Conservation (phyloP, 2,113 vertebrate genomes). For the Pangasianodon gigas region DNA sequence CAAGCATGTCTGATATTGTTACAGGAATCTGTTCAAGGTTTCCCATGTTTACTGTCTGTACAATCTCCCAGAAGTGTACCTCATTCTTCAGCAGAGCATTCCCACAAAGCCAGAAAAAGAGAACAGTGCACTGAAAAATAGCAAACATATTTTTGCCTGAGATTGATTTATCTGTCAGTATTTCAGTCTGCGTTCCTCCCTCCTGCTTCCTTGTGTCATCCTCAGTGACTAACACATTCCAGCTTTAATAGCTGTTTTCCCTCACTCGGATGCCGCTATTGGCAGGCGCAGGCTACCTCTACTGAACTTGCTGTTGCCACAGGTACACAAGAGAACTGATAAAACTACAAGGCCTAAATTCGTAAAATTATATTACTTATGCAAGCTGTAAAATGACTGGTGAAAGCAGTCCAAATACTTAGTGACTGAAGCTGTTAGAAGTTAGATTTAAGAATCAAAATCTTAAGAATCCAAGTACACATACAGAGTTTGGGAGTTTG, state of each 20-base stretch:
- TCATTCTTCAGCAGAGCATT: background rate
- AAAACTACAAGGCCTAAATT: slow-evolving; percentile 24
- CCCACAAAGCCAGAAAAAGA: background rate
- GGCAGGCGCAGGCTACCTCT: slow-evolving; percentile 53
- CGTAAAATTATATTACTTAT: slow-evolving; percentile 13
- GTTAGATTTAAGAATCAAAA: background rate
- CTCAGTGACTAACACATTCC: slow-evolving; percentile 59
- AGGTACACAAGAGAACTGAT: slow-evolving; percentile 49
- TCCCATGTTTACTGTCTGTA: slow-evolving; percentile 1
- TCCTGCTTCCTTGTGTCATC: slow-evolving; percentile 57
- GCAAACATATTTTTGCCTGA: slow-evolving; percentile 43
- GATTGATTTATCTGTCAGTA: slow-evolving; percentile 54
- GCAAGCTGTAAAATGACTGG: background rate
- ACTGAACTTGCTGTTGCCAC: slow-evolving; percentile 32
- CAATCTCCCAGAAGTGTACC: background rate
- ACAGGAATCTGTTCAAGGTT: slow-evolving; percentile 23
- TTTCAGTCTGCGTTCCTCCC: slow-evolving; percentile 49
- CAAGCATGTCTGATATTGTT: slow-evolving; percentile 41
- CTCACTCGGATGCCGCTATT: slow-evolving; percentile 42
- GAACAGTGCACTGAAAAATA: slow-evolving; percentile 37
- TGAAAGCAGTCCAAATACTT: background rate
- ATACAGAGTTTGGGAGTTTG: background rate
- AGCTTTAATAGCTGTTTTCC: slow-evolving; percentile 57
- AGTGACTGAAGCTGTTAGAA: slow-evolving; percentile 8
- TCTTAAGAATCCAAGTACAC: background rate